Conservation (phyloP, 1,140 invertebrate genomes). For the Drosophila guanche region DNA sequence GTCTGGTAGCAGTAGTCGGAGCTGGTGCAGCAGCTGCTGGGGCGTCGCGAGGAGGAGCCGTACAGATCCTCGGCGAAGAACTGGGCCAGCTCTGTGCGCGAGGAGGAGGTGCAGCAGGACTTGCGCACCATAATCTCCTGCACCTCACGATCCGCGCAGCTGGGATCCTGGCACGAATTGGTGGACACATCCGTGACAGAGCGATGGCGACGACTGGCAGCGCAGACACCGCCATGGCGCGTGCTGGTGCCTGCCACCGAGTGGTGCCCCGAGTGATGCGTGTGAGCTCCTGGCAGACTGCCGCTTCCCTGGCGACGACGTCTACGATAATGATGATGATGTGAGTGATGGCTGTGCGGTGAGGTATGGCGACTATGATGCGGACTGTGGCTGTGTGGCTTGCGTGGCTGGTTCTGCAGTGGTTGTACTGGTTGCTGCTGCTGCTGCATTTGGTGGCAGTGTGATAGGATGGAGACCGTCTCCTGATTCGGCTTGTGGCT, state of each 20-base stretch:
- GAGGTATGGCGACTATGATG: slow-evolving; percentile 73
- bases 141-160: slow-evolving; percentile 70
- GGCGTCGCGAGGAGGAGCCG: slow-evolving; percentile 65
- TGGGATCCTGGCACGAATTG: slow-evolving; percentile 70
- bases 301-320: slow-evolving; percentile 68
- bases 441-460: slow-evolving; percentile 51
- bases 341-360: slow-evolving; percentile 51
- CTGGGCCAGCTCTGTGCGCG: slow-evolving; percentile 73
- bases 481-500: slow-evolving; percentile 28
- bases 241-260: slow-evolving; percentile 32
- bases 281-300: slow-evolving; percentile 64
- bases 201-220: slow-evolving; percentile 69
- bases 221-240: slow-evolving; percentile 21
- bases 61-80: slow-evolving; percentile 80
- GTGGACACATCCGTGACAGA: slow-evolving; percentile 76
- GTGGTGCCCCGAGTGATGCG: slow-evolving; percentile 22
- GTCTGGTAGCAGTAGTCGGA: slow-evolving; percentile 83
- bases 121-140: slow-evolving; percentile 76
- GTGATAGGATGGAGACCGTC: slow-evolving; percentile 31
- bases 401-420: slow-evolving; percentile 45
- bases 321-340: slow-evolving; percentile 64
- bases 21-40: slow-evolving; percentile 79
- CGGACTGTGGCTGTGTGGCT: slow-evolving; percentile 67
- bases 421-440: slow-evolving; percentile 5
- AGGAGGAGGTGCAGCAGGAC: slow-evolving; percentile 62